A percentile compares a stretch with the other conserved stretches of the same genome.
Conservation (phyloP, 2,888 invertebrate genomes). For the Campopleginae sp. region DNA sequence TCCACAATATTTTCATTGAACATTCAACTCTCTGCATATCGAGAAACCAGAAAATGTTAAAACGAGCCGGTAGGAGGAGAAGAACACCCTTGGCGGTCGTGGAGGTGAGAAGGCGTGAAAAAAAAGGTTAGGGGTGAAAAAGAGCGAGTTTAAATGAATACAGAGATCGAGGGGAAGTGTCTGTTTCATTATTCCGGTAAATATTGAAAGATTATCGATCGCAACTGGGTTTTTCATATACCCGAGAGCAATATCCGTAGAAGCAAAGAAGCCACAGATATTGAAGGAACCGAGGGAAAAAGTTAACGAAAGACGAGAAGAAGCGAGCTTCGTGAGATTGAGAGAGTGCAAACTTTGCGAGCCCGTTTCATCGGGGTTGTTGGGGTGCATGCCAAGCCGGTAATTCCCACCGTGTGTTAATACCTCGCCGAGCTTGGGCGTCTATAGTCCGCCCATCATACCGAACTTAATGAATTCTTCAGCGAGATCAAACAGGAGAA, state of each 20-base stretch:
- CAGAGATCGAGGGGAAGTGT: slow-evolving; percentile 33
- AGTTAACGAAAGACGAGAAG: slow-evolving; percentile 60
- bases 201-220: slow-evolving; percentile 64
- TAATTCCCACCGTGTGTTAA: slow-evolving; percentile 82
- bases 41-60: background rate
- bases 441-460: slow-evolving; percentile 73
- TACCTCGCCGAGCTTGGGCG: slow-evolving; percentile 74
- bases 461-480: slow-evolving; percentile 84
- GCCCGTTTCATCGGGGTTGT: slow-evolving; percentile 48
- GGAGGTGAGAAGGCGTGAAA: slow-evolving; percentile 31
- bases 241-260: slow-evolving; percentile 39
- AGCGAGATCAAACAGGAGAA: slow-evolving; percentile 81
- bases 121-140: background rate
- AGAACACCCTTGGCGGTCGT: background rate
- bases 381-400: slow-evolving; percentile 80
- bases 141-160: slow-evolving; percentile 38
- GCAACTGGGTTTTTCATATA: slow-evolving; percentile 27
- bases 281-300: slow-evolving; percentile 52
- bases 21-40: background rate
- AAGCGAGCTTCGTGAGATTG: slow-evolving; percentile 64
- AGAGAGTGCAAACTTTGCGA: slow-evolving; percentile 60
- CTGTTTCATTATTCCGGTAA: slow-evolving; percentile 52
- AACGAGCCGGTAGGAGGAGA: background rate
- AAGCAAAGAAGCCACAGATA: slow-evolving; percentile 61
- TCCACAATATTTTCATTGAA: background rate